Conservation (phyloP, 1,140 invertebrate species). For the Drosophila serrata region DNA sequence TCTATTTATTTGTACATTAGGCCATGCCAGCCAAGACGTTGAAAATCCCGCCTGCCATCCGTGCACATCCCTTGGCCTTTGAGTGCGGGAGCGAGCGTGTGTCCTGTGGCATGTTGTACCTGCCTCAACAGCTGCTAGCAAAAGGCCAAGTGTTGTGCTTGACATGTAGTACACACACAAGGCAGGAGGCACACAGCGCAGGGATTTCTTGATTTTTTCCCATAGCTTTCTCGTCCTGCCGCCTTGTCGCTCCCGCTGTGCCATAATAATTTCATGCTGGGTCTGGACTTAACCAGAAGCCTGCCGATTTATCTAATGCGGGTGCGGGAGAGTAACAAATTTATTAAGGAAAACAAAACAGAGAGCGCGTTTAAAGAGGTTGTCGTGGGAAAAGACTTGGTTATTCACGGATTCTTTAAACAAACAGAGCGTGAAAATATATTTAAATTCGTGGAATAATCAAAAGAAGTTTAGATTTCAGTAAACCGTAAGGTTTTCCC, state of each 20-base stretch:
- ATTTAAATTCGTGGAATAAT: too few relatives aligned
- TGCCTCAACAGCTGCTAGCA: slow-evolving; percentile 71
- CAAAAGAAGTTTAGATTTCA: too few relatives aligned
- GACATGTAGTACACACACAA: slow-evolving; percentile 60
- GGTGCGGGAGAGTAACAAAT: slow-evolving; percentile 27
- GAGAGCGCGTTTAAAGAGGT: not conserved
- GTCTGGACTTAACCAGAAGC: slow-evolving; percentile 44
- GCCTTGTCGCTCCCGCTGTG: slow-evolving; percentile 47
- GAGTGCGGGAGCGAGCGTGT: slow-evolving; percentile 17
- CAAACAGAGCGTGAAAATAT: too few relatives aligned
- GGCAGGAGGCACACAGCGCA: slow-evolving; percentile 39
- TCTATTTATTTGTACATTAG: slow-evolving; percentile 81
- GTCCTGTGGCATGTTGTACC: slow-evolving; percentile 54
- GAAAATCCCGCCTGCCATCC: slow-evolving; percentile 42
- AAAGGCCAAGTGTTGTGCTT: slow-evolving; percentile 82
- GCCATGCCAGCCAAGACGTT: slow-evolving; percentile 56
- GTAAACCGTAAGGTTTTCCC: too few relatives aligned
- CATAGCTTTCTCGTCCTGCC: slow-evolving; percentile 1
- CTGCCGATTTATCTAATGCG: slow-evolving; percentile 33
- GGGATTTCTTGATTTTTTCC: slow-evolving; percentile 37
- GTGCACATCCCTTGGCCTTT: slow-evolving; percentile 6
- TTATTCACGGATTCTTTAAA: not conserved
- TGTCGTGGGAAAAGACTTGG: not conserved
- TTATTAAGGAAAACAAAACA: slow-evolving; percentile 28
- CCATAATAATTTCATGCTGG: slow-evolving; percentile 71